Evolutionary conservation across 2,888 invertebrate genomes (phyloP).

Genomic region (Aleiodes alternator): DNA sequence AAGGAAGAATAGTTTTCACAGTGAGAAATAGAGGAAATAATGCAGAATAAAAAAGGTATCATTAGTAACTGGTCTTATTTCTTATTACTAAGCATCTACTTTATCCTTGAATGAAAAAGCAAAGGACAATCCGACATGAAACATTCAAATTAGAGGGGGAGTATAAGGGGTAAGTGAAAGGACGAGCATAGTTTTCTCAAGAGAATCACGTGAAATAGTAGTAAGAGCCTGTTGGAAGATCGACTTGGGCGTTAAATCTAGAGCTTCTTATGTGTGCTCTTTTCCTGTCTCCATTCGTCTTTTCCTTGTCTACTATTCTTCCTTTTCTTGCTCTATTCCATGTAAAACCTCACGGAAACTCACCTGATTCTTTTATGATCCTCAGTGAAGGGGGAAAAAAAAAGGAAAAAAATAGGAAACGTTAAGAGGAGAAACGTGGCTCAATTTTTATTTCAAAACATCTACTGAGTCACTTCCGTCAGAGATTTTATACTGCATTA

Average conservation of each 20-base stretch:
- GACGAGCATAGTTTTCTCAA: slow-evolving; percentile 10
- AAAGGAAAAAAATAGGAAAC: no score
- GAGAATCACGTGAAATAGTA: slow-evolving; percentile 8
- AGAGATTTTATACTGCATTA: slow-evolving; percentile 26
- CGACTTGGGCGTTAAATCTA: slow-evolving; percentile 28
- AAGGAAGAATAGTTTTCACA: slow-evolving; percentile 10
- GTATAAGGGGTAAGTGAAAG: background rate
- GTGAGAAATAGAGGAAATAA: background rate
- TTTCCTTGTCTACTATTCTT: no score
- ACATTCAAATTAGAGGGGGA: slow-evolving; percentile 25
- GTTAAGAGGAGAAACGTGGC: slow-evolving; percentile 12
- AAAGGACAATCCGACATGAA: slow-evolving; percentile 26
- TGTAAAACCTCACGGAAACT: slow-evolving; percentile 15
- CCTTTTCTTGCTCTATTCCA: background rate
- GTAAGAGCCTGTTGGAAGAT: slow-evolving; percentile 10
- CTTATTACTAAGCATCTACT: slow-evolving; percentile 6
- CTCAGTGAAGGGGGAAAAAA: slow-evolving; percentile 1
- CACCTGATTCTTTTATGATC: slow-evolving; percentile 31
- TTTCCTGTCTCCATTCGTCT: background rate
- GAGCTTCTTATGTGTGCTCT: slow-evolving; percentile 11
- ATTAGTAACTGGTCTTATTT: slow-evolving; percentile 21
- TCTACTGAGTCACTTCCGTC: slow-evolving; percentile 22
- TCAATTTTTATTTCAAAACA: slow-evolving; percentile 29
- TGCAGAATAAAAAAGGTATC: slow-evolving; percentile 11
- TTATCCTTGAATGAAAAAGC: background rate